Conservation (phyloP, 2,797 vertebrate species). For the Myotis findleyi region DNA sequence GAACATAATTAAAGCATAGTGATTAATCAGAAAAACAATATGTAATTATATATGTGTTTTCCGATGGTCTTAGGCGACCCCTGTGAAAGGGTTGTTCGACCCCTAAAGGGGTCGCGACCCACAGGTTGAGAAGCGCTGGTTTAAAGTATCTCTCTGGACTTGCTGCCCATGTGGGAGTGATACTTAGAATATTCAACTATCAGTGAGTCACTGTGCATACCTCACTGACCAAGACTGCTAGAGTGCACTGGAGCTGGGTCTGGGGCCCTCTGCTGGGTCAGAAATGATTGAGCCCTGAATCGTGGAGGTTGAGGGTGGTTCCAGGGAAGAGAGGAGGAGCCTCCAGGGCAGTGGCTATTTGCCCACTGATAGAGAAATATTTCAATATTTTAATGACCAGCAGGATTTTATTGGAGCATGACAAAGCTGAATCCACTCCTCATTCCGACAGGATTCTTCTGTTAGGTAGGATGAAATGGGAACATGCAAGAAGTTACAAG, state of each 20-base stretch:
- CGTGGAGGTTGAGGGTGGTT: neutral
- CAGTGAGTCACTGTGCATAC: neutral
- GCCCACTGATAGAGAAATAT: neutral
- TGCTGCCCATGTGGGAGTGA: neutral
- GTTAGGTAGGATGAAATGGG: neutral
- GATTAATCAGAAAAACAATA: too few relatives aligned
- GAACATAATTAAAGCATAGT: too few relatives aligned
- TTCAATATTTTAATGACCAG: neutral
- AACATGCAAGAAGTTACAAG: neutral
- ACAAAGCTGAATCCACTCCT: neutral
- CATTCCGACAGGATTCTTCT: neutral
- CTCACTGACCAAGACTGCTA: neutral
- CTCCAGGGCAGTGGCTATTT: neutral
- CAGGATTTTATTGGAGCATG: neutral
- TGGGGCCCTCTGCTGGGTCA: neutral
- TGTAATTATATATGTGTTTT: too few relatives aligned
- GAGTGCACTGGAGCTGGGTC: neutral
- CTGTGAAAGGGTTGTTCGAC: too few relatives aligned
- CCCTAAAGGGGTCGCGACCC: too few relatives aligned
- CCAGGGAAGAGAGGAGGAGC: neutral
- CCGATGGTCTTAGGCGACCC: too few relatives aligned
- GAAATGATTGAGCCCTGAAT: neutral
- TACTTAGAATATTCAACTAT: constrained; percentile 36
- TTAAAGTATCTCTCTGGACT: constrained; percentile 3
- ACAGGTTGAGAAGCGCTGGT: neutral